Conservation (phyloP, 2,888 invertebrate genomes). For the Coleophora deauratella region DNA sequence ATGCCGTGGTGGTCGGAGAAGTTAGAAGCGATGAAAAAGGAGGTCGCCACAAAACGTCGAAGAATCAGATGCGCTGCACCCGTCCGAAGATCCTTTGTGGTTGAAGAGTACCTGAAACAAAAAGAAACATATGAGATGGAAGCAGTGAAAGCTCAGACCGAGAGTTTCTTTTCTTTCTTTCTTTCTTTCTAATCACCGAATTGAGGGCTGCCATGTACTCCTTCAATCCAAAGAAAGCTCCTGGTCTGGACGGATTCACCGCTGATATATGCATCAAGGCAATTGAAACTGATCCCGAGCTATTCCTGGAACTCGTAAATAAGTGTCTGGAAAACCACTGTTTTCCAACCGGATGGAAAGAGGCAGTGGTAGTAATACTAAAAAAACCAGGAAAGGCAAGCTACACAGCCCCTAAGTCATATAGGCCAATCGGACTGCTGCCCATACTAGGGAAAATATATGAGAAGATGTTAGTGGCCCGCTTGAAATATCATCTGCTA, state of each 20-base stretch:
- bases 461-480: conserved; percentile 9
- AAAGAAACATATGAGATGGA: background rate
- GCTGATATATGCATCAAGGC: conserved; percentile 16
- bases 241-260: conserved; percentile 16
- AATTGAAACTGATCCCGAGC: conserved; percentile 3
- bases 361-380: conserved; percentile 2
- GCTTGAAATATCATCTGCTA: conserved; percentile 3
- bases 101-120: background rate
- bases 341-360: conserved; percentile 10
- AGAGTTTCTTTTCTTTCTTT: conserved; percentile 5
- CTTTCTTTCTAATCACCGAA: conserved; percentile 6
- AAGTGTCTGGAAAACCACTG: conserved; percentile 3
- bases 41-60: background rate
- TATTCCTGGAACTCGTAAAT: conserved; percentile 2
- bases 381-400: conserved; percentile 6
- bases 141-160: background rate
- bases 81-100: conserved; percentile 6
- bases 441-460: conserved; percentile 10
- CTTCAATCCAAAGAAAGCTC: conserved; percentile 15
- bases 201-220: background rate
- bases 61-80: background rate
- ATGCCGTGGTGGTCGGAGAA: background rate
- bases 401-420: conserved; percentile 3
- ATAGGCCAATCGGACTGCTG: conserved; percentile 12
- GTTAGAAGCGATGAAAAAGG: background rate